Base-by-base conservation (phyloP, 2,888 invertebrate genomes). In the Nephrocerus scutellatus region DNA sequence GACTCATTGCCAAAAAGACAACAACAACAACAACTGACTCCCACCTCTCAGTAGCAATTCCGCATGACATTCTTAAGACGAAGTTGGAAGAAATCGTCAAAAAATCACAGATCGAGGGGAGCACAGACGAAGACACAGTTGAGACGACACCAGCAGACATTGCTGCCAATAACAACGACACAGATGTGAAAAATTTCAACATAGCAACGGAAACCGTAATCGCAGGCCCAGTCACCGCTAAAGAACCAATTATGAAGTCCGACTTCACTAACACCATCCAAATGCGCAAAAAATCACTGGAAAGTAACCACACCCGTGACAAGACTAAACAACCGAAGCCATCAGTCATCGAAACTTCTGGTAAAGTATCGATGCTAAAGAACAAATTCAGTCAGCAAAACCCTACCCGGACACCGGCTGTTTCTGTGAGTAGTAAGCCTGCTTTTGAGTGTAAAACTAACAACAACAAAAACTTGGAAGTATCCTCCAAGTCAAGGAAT, bases 261-360 rank as follows among this genome's bases (percentile, higher is more conserved):
- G 68, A 68, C 46, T 68, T 68, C 37, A 66, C 66, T 22, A 68
- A 68, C 44, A 68, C 68, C 15, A 57, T 68, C 19, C 53, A 61
- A 44, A 68, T 68, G 68, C 57, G 68, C 8, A 68, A 68, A 37
- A 66, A 66, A 44, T 67, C 67, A 1, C 50, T 68, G 22, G 68
- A 68, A 47, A 63, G 58, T 31, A 68, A 58, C 47, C 53, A 58
- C 18, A 38, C 51, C 1, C 63, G 60, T 26, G 68, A 68, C 30
- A 67, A 65, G 38, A 44, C 48, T 4, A 57, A 63, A 33, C 53
- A 54, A 31, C 49, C 54, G 19, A 59, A 62, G 18, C 51, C 54
- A 5, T 39, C 56, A 9, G 58, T 57, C 18, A 57, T 61, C 22
- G 52, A 61, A 38, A 51, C 60, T 42, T 32, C 50, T 9, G 59